Conservation (phyloP, 2,113 vertebrate species). For the Oophaga pumilio region DNA sequence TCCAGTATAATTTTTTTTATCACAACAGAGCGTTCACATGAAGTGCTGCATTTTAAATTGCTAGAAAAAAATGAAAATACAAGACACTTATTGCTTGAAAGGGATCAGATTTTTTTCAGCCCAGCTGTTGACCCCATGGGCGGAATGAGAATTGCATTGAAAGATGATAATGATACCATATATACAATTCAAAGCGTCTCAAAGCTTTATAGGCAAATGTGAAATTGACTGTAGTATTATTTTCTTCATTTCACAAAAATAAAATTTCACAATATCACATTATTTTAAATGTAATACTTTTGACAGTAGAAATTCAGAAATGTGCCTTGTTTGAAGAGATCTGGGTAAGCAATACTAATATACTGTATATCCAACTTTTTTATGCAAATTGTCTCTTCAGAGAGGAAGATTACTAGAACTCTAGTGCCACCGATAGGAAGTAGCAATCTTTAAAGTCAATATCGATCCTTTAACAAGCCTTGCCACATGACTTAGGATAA, state of each 20-base stretch:
- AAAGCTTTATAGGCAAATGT: neutral
- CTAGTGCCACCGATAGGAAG: too few species aligned
- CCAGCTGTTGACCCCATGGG: neutral
- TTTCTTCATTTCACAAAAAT: neutral
- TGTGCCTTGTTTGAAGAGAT: neutral
- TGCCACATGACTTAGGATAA: too few species aligned
- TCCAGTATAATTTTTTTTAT: slow-evolving; percentile 27
- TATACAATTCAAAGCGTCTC: neutral
- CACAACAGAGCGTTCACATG: slow-evolving; percentile 33
- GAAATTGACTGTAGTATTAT: neutral
- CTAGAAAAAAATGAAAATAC: neutral
- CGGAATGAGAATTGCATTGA: neutral
- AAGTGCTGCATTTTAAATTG: slow-evolving; percentile 21
- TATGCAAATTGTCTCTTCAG: too few species aligned
- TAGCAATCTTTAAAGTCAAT: too few species aligned
- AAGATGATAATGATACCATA: neutral
- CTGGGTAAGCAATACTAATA: too few species aligned
- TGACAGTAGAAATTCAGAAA: neutral
- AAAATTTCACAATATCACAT: neutral
- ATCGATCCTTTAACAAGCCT: too few species aligned
- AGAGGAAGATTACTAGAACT: too few species aligned
- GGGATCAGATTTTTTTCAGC: neutral
- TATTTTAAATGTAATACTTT: neutral
- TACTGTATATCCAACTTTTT: too few species aligned
- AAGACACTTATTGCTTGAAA: slow-evolving; percentile 12